phyloP scores from a whole-genome alignment of 2,113 vertebrate genomes.

The Sinocyclocheilus anophthalmus region DNA sequence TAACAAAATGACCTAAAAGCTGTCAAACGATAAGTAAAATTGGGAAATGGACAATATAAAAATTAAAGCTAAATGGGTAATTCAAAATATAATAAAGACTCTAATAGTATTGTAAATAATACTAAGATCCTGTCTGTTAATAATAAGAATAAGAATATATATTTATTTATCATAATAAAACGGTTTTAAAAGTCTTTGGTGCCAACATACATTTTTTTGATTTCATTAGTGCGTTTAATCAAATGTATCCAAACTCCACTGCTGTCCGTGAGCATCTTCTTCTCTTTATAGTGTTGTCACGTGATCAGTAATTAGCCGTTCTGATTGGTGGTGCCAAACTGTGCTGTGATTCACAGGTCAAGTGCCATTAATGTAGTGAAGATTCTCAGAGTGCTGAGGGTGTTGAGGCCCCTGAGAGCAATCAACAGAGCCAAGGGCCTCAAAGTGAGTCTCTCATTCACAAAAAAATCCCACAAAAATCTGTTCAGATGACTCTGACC shows the following conservation, averaged over 20 bases:
- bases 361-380: conserved; percentile 98
- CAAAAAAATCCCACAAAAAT: neutral
- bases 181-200: neutral
- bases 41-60: neutral
- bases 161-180: too few relatives aligned
- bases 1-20: neutral
- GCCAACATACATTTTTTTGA: neutral
- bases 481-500: neutral
- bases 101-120: neutral
- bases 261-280: neutral
- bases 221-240: neutral
- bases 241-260: neutral
- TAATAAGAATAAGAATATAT: too few relatives aligned
- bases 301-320: neutral
- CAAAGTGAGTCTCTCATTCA: conserved; percentile 80
- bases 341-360: conserved; percentile 78
- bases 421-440: conserved; percentile 98
- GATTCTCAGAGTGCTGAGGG: conserved; percentile 92
- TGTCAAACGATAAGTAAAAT: neutral
- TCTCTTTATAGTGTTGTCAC: conserved; percentile 13
- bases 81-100: neutral
- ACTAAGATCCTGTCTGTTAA: neutral
- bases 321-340: conserved; percentile 42
- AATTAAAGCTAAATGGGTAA: neutral
- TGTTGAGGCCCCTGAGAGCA: conserved; percentile 93